Conservation (phyloP, 2,113 vertebrate genomes). For the Sminthopsis crassicaudata region DNA sequence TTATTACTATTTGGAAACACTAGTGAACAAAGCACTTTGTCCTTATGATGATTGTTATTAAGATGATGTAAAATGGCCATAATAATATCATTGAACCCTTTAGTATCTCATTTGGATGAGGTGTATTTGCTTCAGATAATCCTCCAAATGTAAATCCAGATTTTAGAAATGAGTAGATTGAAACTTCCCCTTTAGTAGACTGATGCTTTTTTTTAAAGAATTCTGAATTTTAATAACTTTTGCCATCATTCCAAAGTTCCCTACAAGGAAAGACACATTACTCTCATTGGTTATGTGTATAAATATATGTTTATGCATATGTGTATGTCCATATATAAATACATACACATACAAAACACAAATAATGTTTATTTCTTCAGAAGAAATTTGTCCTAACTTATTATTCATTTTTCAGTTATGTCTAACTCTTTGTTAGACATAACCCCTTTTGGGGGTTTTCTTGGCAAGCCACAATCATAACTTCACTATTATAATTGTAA, state of each 20-base stretch:
- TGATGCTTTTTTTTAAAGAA: constrained; percentile 64
- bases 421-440: too few relatives aligned
- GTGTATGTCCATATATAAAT: background rate
- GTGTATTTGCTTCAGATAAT: background rate
- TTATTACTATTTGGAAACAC: background rate
- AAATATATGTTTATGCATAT: background rate
- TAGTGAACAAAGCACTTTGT: background rate
- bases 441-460: too few relatives aligned
- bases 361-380: constrained; percentile 8
- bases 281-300: constrained; percentile 24
- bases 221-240: constrained; percentile 64
- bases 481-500: constrained; percentile 7
- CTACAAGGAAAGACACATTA: constrained; percentile 41
- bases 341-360: constrained; percentile 58
- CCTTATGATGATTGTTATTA: background rate
- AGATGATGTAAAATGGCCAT: background rate
- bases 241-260: constrained; percentile 47
- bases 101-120: background rate
- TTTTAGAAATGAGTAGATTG: background rate
- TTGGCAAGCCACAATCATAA: background rate
- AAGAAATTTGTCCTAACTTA: background rate
- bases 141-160: background rate
- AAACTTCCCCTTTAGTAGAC: constrained; percentile 12
- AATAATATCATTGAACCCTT: background rate
- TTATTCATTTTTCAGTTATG: too few relatives aligned